Conservation (phyloP, 2,888 invertebrate genomes). For the Amiota communis region DNA sequence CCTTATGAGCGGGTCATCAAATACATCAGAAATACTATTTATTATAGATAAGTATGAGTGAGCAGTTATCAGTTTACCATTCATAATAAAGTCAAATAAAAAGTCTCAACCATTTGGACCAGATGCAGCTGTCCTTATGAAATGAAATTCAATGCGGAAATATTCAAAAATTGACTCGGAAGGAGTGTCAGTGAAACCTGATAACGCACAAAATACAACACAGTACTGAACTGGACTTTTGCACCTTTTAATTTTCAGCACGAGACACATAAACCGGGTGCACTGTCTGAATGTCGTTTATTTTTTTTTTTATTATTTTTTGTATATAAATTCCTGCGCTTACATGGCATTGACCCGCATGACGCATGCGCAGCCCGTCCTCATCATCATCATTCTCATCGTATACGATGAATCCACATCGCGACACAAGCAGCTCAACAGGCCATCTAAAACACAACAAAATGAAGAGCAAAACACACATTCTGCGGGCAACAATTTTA, state of each 20-base stretch:
- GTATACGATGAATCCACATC: too few species aligned
- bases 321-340: slow-evolving; percentile 5
- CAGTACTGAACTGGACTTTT: slow-evolving; percentile 6
- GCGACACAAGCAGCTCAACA: too few species aligned
- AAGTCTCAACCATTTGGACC: not conserved
- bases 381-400: not conserved
- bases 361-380: slow-evolving; percentile 6
- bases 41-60: not conserved
- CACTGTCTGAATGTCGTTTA: not conserved
- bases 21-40: slow-evolving; percentile 21
- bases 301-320: too few species aligned
- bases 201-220: slow-evolving; percentile 16
- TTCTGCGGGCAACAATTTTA: slow-evolving; percentile 22
- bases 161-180: not conserved
- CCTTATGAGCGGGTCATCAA: slow-evolving; percentile 45
- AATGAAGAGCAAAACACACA: not conserved
- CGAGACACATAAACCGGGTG: slow-evolving; percentile 13
- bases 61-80: not conserved
- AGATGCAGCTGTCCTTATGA: slow-evolving; percentile 55
- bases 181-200: slow-evolving; percentile 6
- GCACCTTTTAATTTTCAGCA: slow-evolving; percentile 24
- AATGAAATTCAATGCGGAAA: slow-evolving; percentile 43
- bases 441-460: not conserved
- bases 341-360: slow-evolving; percentile 19
- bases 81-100: slow-evolving; percentile 13